Evolutionary conservation across 2,797 vertebrate species (phyloP).

Genomic region (Enteromius unitaeniatus): DNA sequence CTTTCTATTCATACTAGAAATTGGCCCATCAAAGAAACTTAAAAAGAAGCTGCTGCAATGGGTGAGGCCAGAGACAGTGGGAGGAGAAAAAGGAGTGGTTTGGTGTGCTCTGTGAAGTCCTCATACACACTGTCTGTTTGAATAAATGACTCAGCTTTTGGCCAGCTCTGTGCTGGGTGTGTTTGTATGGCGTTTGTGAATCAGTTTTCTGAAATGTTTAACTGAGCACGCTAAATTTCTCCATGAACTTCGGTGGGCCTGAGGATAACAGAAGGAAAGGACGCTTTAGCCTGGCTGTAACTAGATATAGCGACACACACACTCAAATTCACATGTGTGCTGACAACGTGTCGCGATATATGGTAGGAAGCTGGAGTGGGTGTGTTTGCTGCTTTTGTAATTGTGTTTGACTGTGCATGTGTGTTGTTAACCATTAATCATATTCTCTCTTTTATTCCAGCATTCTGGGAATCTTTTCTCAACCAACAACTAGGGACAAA

Average conservation of each 20-base stretch:
- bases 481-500: slow-evolving; percentile 70
- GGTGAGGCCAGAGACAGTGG: slow-evolving; percentile 1
- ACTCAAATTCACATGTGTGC: not conserved
- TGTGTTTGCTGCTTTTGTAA: slow-evolving; percentile 37
- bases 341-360: not conserved
- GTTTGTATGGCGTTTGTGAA: slow-evolving; percentile 14
- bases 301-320: slow-evolving; percentile 8
- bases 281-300: slow-evolving; percentile 8
- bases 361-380: not conserved
- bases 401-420: slow-evolving; percentile 57
- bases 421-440: slow-evolving; percentile 29
- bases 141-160: slow-evolving; percentile 31
- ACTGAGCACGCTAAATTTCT: slow-evolving; percentile 18
- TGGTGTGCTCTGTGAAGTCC: slow-evolving; percentile 25
- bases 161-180: slow-evolving; percentile 23
- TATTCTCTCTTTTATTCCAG: slow-evolving; percentile 70
- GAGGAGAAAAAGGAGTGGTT: slow-evolving; percentile 43
- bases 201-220: not conserved
- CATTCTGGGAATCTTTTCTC: slow-evolving; percentile 89
- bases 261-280: not conserved
- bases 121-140: slow-evolving; percentile 23
- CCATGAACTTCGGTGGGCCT: not conserved
- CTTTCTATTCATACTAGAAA: slow-evolving; percentile 28
- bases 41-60: slow-evolving; percentile 15
- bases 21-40: not conserved